Percentiles rank a stretch among this genome's conserved stretches.
phyloP scores from a whole-genome alignment of 2,113 vertebrate species.

The Beaufortia kweichowensis region DNA sequence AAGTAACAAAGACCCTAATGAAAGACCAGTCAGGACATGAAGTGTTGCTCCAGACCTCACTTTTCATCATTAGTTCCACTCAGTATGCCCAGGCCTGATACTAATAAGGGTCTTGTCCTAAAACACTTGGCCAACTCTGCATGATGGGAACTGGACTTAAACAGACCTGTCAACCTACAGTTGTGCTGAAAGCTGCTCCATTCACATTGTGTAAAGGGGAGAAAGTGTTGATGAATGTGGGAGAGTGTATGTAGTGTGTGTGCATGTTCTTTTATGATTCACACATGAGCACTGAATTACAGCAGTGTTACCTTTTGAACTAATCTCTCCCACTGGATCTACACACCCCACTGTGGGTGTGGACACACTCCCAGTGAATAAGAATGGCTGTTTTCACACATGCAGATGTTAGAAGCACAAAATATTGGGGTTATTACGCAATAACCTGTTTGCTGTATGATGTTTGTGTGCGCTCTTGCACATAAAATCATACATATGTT shows the following conservation, averaged over 20 bases:
- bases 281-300: conserved; percentile 8
- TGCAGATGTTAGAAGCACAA: conserved; percentile 20
- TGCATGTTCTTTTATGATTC: conserved; percentile 28
- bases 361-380: conserved; percentile 44
- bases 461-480: not conserved
- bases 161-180: conserved; percentile 23
- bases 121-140: conserved; percentile 32
- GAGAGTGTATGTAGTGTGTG: conserved; percentile 40
- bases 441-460: not conserved
- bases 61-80: conserved; percentile 37
- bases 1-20: conserved; percentile 22
- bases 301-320: conserved; percentile 12
- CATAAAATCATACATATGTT: not conserved
- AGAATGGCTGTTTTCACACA: conserved; percentile 38
- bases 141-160: conserved; percentile 27
- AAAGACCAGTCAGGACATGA: conserved; percentile 35
- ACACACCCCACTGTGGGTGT: conserved; percentile 39
- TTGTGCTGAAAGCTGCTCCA: conserved; percentile 56
- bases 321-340: conserved; percentile 38
- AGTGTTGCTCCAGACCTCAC: conserved; percentile 6
- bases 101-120: conserved; percentile 58
- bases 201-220: conserved; percentile 61
- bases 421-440: not conserved
- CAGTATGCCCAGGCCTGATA: conserved; percentile 53
- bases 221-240: conserved; percentile 45